Evolutionary conservation across 2,113 vertebrate genomes (phyloP).

Genomic region (Nestor notabilis): DNA sequence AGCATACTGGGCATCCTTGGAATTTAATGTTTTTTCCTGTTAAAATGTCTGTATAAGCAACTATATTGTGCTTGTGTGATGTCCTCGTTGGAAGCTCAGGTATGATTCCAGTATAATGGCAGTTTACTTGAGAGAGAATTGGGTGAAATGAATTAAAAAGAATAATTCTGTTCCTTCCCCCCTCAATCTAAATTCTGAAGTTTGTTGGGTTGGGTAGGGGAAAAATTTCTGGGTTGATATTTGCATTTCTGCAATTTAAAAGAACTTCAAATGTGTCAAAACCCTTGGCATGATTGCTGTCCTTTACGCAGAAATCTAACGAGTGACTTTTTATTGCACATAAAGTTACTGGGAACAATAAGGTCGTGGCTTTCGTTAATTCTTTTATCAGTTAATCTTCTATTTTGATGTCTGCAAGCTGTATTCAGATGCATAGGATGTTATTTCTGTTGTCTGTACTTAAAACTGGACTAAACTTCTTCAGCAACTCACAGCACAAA

Average conservation of each 20-base stretch:
- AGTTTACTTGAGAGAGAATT: background rate
- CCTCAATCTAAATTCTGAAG: background rate
- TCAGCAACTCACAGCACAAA: background rate
- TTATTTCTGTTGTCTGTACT: background rate
- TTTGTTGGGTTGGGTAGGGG: background rate
- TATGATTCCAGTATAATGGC: background rate
- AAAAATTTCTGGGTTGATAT: background rate
- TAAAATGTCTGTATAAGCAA: background rate
- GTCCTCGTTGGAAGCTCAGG: background rate
- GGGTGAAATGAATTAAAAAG: background rate
- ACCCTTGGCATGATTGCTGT: background rate
- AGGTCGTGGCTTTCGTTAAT: background rate
- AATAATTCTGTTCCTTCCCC: background rate
- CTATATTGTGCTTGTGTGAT: background rate
- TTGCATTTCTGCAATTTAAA: background rate
- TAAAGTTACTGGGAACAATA: background rate
- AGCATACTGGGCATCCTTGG: accelerated
- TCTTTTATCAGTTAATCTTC: background rate
- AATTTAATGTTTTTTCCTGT: background rate
- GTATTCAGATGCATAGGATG: background rate
- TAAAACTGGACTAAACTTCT: background rate
- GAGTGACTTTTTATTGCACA: background rate
- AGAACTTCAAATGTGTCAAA: background rate
- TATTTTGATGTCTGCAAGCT: background rate
- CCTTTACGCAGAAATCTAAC: background rate